Evolutionary conservation across 2,797 vertebrate species (phyloP).

Genomic region (Gila robusta): DNA sequence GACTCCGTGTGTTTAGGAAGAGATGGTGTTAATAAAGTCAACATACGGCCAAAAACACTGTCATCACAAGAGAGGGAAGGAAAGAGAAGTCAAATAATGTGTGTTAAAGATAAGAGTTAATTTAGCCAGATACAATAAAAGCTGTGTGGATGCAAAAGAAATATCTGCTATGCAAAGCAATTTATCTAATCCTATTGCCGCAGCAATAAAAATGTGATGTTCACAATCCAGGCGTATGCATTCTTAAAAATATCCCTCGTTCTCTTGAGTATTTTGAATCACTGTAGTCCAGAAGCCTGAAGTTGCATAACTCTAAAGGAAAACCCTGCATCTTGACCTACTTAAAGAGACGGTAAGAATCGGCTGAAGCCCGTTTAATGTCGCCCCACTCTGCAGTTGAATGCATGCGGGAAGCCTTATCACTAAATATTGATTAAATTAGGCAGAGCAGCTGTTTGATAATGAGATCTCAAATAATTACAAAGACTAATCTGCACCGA

Average conservation of each 20-base stretch:
- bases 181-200: neutral
- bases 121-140: neutral
- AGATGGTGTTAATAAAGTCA: constrained; percentile 49
- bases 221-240: constrained; percentile 32
- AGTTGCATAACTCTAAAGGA: constrained; percentile 53
- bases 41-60: neutral
- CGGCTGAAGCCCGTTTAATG: constrained; percentile 53
- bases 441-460: constrained; percentile 64
- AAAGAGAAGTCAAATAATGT: constrained; percentile 25
- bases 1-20: constrained; percentile 33
- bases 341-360: constrained; percentile 58
- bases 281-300: constrained; percentile 41
- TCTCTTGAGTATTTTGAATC: constrained; percentile 42
- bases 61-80: constrained; percentile 11
- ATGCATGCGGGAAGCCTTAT: constrained; percentile 55
- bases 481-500: constrained; percentile 48
- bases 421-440: constrained; percentile 65
- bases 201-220: constrained; percentile 21
- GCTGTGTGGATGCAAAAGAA: neutral
- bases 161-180: constrained; percentile 37
- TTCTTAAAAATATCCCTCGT: constrained; percentile 36
- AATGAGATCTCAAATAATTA: constrained; percentile 63
- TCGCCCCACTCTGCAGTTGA: constrained; percentile 12
- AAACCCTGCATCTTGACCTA: constrained; percentile 56
- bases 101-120: constrained; percentile 51